Evolutionary conservation across 1,140 invertebrate genomes (phyloP).

Genomic region (Melanaphis sacchari): DNA sequence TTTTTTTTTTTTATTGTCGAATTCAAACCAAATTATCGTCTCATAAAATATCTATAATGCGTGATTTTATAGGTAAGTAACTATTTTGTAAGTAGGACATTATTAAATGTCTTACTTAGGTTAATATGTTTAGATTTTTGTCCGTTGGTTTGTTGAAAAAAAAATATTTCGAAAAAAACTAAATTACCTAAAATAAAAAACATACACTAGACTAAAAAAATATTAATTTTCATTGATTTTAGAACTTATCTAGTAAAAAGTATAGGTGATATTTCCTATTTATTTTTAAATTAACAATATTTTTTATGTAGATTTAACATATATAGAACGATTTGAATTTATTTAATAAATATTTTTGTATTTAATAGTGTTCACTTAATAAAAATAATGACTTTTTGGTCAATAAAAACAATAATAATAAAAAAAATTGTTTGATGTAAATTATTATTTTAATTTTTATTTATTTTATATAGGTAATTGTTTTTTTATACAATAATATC

Average conservation of each 20-base stretch:
- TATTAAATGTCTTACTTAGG: no score
- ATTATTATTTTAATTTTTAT: no score
- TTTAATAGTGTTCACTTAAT: neutral
- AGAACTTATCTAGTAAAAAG: neutral
- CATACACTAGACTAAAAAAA: neutral
- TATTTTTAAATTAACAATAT: neutral
- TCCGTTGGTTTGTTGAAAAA: neutral
- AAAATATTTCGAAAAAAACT: neutral
- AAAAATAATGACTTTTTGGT: neutral
- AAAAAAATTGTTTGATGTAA: no score
- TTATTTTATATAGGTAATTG: no score
- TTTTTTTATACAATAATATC: conserved; percentile 4
- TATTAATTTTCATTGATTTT: neutral
- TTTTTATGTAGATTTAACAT: neutral
- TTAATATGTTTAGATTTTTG: no score
- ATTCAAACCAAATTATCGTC: neutral
- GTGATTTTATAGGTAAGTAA: no score
- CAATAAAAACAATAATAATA: neutral
- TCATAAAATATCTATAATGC: neutral
- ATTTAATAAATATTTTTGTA: neutral
- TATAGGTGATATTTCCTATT: neutral
- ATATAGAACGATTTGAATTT: neutral
- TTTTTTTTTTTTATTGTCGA: neutral
- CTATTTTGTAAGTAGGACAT: no score
- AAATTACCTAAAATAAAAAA: neutral